Evolutionary conservation across 1,140 invertebrate genomes (phyloP).

Genomic region (Trinorchestia longiramus): DNA sequence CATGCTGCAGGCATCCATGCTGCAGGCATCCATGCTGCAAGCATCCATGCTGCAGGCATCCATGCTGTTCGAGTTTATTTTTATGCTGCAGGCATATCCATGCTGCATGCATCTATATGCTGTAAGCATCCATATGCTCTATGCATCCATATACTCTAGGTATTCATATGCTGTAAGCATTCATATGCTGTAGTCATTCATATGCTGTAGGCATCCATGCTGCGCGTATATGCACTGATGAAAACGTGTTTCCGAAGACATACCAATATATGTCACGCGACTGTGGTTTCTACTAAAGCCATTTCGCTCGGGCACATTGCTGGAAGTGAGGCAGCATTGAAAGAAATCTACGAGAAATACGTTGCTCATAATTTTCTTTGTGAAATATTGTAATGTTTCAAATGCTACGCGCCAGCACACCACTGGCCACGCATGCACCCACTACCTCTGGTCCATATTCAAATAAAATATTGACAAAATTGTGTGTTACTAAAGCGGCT

Average conservation of each 20-base stretch:
- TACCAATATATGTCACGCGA: background rate
- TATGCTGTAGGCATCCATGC: too few species aligned
- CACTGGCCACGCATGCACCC: background rate
- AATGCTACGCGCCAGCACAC: background rate
- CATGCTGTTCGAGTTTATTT: too few species aligned
- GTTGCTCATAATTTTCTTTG: background rate
- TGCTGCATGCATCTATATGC: too few species aligned
- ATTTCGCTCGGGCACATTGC: background rate
- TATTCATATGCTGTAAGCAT: too few species aligned
- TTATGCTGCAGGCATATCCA: too few species aligned
- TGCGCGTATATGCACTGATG: too few species aligned
- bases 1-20: too few species aligned
- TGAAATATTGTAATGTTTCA: background rate
- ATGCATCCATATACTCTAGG: too few species aligned
- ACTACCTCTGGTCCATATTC: background rate
- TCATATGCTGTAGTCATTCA: too few species aligned
- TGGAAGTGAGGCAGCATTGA: background rate
- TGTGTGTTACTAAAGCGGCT: background rate
- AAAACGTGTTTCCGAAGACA: background rate
- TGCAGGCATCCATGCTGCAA: too few species aligned
- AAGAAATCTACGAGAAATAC: background rate
- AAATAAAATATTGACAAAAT: background rate
- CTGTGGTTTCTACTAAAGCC: background rate
- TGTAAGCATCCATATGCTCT: too few species aligned
- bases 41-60: too few species aligned